Base-by-base conservation (phyloP, 2,888 invertebrate species). In the Frankliniella fusca region DNA sequence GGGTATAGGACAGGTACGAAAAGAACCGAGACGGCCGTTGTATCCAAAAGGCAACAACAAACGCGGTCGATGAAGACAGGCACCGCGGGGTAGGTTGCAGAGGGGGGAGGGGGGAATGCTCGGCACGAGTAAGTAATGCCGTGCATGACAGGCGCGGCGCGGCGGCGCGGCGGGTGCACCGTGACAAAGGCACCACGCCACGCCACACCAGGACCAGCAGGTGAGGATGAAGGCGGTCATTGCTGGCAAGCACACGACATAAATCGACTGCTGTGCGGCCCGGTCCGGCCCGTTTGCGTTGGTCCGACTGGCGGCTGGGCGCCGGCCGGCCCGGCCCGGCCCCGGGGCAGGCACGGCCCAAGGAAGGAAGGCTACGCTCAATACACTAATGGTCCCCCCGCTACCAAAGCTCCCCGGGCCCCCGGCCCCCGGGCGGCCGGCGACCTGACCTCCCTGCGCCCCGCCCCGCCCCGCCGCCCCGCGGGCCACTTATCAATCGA, bases 141-240 rank as follows among this genome's bases (percentile, higher is more conserved):
- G 54, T 54, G 3, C 54, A 54, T 1, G 54, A 15, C 54, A 38
- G 54, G 54, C 54, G 18, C 5, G 54, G 8, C 54, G 54, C 5
- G 54, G 2, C 38, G 38, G 54, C 54, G 15, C 54, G 54, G 54
- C 54, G 54, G 54, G 54, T 5, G 54, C 54, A 2, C 12, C 12
- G 8, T 18, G 54, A 18, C 15, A 54, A 54, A 15, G 54, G 54
- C 54, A 54, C 54, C 54, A 38, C 38, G 5, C 54, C 61, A 18
- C 15, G 0, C 61, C 61, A 15, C 20, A 61, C 61, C 61, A 54
- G 54, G 54, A 54, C 15, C 18, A 7, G 23, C 70, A 76, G 70
- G 70, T 76, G 70, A 76, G 70, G 70, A 76, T 76, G 70, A 76
- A 76, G 27, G 70, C 70, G 27, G 70, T 76, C 70, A 27, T 76